Percentiles rank a stretch among this genome's conserved stretches.
Evolutionary conservation across 2,888 invertebrate species (phyloP).

Genomic region (Spatulosminthurus flaviceps): DNA sequence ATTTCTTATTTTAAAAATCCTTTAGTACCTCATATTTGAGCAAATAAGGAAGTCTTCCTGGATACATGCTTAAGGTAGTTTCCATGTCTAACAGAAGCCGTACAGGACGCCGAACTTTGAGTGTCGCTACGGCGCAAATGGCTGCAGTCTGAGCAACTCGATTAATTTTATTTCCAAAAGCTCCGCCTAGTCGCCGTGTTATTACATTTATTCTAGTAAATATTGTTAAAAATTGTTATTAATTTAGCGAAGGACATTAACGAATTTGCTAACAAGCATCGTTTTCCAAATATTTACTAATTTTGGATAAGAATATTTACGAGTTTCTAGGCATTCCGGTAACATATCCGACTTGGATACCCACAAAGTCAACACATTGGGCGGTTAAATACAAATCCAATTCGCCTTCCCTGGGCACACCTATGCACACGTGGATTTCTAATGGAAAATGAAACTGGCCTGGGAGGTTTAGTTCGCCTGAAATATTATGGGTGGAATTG

Average conservation of each 20-base stretch:
- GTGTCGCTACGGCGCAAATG: constrained; percentile 77
- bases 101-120: constrained; percentile 74
- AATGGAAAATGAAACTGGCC: constrained; percentile 79
- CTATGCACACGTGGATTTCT: constrained; percentile 77
- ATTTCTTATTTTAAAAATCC: no score
- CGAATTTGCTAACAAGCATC: no score
- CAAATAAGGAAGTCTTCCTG: constrained; percentile 72
- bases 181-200: constrained; percentile 81
- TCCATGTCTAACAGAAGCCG: constrained; percentile 77
- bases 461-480: constrained; percentile 70
- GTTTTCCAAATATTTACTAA: no score
- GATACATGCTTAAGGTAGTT: constrained; percentile 76
- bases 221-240: no score
- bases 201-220: constrained; percentile 73
- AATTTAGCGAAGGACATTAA: no score
- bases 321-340: constrained; percentile 72
- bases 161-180: constrained; percentile 79
- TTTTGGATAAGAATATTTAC: constrained; percentile 66
- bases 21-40: not conserved
- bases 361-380: constrained; percentile 74
- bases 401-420: constrained; percentile 76
- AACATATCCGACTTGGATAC: constrained; percentile 71
- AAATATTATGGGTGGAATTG: constrained; percentile 66
- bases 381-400: constrained; percentile 71
- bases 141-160: constrained; percentile 71